Evolutionary conservation across 1,140 invertebrate species (phyloP).

Genomic region (Arion vulgaris): DNA sequence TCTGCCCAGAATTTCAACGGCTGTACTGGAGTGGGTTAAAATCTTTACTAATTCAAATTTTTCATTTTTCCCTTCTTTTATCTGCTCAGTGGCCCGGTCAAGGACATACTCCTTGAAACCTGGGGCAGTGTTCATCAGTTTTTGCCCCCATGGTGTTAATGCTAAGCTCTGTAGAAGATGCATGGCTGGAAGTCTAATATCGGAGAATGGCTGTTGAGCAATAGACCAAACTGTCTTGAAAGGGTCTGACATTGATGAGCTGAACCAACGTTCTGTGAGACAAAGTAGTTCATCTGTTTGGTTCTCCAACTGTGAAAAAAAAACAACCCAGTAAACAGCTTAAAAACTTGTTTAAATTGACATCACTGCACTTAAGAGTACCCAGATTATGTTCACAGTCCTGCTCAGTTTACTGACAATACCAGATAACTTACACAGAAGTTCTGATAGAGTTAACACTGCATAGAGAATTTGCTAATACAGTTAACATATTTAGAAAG

Average conservation of each 20-base stretch:
- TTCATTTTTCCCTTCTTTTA: constrained; percentile 79
- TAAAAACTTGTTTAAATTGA: too few relatives aligned
- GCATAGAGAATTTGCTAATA: too few relatives aligned
- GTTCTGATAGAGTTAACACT: too few relatives aligned
- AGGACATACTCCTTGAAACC: constrained; percentile 85
- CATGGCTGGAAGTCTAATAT: constrained; percentile 76
- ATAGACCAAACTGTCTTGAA: constrained; percentile 76
- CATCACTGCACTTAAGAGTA: too few relatives aligned
- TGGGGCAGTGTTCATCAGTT: constrained; percentile 76
- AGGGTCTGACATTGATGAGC: constrained; percentile 73
- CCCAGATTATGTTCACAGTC: too few relatives aligned
- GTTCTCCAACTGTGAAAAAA: constrained; percentile 58
- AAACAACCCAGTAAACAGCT: too few relatives aligned
- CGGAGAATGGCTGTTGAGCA: constrained; percentile 78
- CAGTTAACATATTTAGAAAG: too few relatives aligned
- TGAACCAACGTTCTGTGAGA: constrained; percentile 78
- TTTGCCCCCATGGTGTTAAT: constrained; percentile 78
- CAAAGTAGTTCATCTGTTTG: constrained; percentile 72
- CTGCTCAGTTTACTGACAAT: too few relatives aligned
- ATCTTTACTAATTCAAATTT: constrained; percentile 83
- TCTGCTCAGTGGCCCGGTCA: constrained; percentile 79
- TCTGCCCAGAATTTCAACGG: constrained; percentile 78
- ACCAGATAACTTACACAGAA: too few relatives aligned
- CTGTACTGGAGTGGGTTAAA: constrained; percentile 77
- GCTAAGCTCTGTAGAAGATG: constrained; percentile 75